These are phyloP conservation scores for Miltochrista miniata DNA, from an alignment of 2,888 invertebrate genomes.

Conservation along the genomic window DNA sequence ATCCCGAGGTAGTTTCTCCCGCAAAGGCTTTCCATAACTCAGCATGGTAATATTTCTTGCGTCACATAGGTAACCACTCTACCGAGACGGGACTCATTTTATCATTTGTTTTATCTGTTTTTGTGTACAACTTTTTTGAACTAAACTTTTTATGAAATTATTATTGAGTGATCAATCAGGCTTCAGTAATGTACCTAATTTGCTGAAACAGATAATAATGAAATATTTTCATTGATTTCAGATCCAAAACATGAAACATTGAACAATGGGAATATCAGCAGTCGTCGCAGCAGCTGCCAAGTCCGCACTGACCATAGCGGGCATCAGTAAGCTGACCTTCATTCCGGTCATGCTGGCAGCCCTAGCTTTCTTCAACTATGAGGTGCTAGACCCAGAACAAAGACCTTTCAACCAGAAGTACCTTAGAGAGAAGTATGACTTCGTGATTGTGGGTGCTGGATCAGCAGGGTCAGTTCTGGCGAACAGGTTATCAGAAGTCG, in stretches of 20 bases:
- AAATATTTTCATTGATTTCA: slow-evolving; percentile 36
- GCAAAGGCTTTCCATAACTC: no score
- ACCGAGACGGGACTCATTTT: no score
- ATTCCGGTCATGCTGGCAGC: slow-evolving; percentile 90
- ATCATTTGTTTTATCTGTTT: no score
- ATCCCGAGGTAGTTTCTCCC: no score
- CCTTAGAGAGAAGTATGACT: slow-evolving; percentile 90
- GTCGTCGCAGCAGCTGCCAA: slow-evolving; percentile 87
- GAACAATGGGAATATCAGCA: slow-evolving; percentile 65
- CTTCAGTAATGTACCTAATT: no score
- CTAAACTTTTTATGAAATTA: no score
- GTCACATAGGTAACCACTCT: no score
- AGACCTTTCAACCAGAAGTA: slow-evolving; percentile 88
- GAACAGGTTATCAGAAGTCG: slow-evolving; percentile 90
- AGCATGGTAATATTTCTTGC: no score
- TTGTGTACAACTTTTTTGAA: no score
- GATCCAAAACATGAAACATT: slow-evolving; percentile 43
- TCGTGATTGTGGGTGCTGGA: slow-evolving; percentile 92
- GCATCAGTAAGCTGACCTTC: slow-evolving; percentile 88
- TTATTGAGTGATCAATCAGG: no score
- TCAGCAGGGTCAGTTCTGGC: slow-evolving; percentile 94
- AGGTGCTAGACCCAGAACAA: slow-evolving; percentile 92
- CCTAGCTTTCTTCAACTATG: slow-evolving; percentile 93
- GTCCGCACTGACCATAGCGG: slow-evolving; percentile 87
- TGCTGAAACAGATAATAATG: no score